Evolutionary conservation across 2,113 vertebrate species (phyloP).

Genomic region (Zosterops japonicus): DNA sequence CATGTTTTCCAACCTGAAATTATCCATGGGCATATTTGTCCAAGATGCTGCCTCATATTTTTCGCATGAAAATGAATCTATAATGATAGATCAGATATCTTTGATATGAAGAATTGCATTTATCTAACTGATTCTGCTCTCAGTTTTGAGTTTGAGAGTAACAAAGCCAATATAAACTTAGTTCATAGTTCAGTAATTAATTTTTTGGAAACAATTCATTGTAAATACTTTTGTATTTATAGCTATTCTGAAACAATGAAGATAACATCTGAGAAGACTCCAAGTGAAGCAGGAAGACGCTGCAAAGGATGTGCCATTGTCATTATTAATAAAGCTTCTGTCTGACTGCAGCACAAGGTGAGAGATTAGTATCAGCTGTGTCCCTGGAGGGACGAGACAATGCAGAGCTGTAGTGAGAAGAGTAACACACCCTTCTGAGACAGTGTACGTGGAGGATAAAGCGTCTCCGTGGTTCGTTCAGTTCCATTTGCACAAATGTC

Average conservation of each 20-base stretch:
- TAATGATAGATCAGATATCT: not conserved
- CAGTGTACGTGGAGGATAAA: not conserved
- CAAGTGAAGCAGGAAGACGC: conserved; percentile 53
- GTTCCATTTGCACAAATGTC: not conserved
- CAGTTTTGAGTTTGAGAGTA: not conserved
- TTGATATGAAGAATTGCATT: not conserved
- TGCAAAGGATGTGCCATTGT: conserved; percentile 59
- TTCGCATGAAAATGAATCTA: not conserved
- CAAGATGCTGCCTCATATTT: not conserved
- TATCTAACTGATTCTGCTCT: not conserved
- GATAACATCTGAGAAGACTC: conserved; percentile 64
- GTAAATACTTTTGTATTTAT: conserved; percentile 55
- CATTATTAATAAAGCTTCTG: conserved; percentile 51
- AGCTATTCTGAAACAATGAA: conserved; percentile 51
- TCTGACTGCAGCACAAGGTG: conserved; percentile 29
- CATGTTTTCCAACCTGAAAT: not conserved
- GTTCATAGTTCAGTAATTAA: conserved; percentile 37
- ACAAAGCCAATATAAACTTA: conserved; percentile 24
- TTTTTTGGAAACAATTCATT: conserved; percentile 45
- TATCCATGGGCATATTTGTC: not conserved
- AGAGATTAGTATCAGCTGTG: conserved; percentile 48
- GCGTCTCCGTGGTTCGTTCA: not conserved
- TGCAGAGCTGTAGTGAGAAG: not conserved
- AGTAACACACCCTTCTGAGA: not conserved
- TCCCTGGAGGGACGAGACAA: conserved; percentile 46